Base-by-base conservation (phyloP, 2,797 vertebrate genomes). In the Coccyzus lansbergi region DNA sequence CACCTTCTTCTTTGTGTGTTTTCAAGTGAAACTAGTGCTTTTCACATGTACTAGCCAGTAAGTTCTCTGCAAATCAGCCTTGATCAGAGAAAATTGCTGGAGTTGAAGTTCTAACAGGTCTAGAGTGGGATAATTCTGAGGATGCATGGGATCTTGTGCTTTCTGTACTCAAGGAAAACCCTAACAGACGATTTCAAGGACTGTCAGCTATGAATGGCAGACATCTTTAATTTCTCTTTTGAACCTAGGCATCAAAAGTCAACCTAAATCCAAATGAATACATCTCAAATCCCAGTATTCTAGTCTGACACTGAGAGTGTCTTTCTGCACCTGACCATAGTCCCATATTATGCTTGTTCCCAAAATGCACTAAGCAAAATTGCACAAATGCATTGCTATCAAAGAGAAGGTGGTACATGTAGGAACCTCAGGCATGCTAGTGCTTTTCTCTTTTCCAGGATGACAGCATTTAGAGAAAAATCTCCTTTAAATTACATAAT, bases 111-210 rank as follows among this genome's bases (percentile, higher is more conserved):
- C 38, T 36, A 34, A 55, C 16, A 58, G 34, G 16, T 65, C 26
- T 76, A 33, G 38, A 46, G 31, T 53, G 16, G 18, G 29, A 86
- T 74, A 82, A 4, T 46, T 86, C 16, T 33, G 67, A 76, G 13
- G 24, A 44, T 55, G 46, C 0, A 0, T 24, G 22, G 7, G 19
- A 86, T 80, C 22, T 11, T 75, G 21, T 1, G 0, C 60, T 78
- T 83, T 64, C 3, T 2, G 12, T 59, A 48, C 42, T 76, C 59
- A 62, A 31, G 20, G 26, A 88, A 40, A 67, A 34, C 10, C 42
- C n/a, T 67, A 46, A 58, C 9, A 59, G 20, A 60, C 12, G 9
- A 34, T 91, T 90, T 34, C 42, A 68, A 81, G 62, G 10, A 20
- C 38, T 8, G 1, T 65, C 36, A 78, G 31, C 29, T 79, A 26